These are phyloP conservation scores for Melozone crissalis DNA, from an alignment of 2,113 vertebrate genomes.

Conservation along the genomic window DNA sequence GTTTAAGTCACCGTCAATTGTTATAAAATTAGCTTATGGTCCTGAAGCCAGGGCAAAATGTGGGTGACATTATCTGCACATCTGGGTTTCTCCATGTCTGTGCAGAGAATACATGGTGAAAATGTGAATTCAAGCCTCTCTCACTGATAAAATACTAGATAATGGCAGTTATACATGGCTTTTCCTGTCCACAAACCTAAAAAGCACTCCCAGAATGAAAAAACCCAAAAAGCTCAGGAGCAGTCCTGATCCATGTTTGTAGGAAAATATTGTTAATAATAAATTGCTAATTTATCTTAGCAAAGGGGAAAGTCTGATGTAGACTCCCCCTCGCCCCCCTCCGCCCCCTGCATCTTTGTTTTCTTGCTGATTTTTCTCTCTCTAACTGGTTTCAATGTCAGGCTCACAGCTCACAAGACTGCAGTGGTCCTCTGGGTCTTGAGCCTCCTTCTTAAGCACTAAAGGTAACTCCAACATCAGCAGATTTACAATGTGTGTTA, in stretches of 20 bases:
- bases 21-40: constrained; percentile 38
- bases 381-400: neutral
- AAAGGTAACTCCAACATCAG: neutral
- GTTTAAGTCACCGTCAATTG: constrained; percentile 18
- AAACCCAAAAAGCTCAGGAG: neutral
- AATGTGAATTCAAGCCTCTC: neutral
- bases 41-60: neutral
- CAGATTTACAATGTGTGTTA: neutral
- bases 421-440: neutral
- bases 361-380: neutral
- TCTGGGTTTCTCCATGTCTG: neutral
- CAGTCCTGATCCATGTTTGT: neutral
- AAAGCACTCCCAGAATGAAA: neutral
- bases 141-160: neutral
- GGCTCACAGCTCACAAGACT: neutral
- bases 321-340: too few species aligned
- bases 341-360: neutral
- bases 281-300: neutral
- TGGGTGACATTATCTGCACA: neutral
- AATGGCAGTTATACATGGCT: neutral
- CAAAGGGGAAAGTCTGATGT: neutral
- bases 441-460: neutral
- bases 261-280: neutral
- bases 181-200: neutral
- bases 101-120: neutral